phyloP scores from a whole-genome alignment of 1,140 invertebrate species.

The Portunus trituberculatus region DNA sequence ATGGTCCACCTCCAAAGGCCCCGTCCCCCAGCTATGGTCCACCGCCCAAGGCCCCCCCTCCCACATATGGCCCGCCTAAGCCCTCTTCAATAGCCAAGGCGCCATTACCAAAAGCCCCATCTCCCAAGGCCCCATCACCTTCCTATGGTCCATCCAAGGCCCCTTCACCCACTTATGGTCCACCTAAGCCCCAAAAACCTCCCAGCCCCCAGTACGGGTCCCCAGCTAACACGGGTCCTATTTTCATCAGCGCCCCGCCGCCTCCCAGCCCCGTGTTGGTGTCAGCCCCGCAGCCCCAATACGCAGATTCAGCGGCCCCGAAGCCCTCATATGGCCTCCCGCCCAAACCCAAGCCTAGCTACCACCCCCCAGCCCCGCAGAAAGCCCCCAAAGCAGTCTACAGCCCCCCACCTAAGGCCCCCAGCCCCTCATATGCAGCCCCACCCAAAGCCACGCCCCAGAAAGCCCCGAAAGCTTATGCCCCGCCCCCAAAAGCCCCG shows the following conservation, averaged over 20 bases:
- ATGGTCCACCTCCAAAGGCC: slow-evolving; percentile 68
- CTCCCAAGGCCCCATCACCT: slow-evolving; percentile 64
- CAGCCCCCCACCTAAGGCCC: slow-evolving; percentile 74
- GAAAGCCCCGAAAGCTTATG: slow-evolving; percentile 73
- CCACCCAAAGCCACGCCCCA: slow-evolving; percentile 59
- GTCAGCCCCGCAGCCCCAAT: slow-evolving; percentile 76
- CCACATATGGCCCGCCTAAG: slow-evolving; percentile 63
- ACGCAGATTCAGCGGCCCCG: slow-evolving; percentile 77
- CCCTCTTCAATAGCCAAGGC: slow-evolving; percentile 63
- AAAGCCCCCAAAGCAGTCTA: slow-evolving; percentile 65
- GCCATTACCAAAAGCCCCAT: slow-evolving; percentile 60
- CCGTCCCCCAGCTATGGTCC: slow-evolving; percentile 69
- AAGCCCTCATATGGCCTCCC: slow-evolving; percentile 54
- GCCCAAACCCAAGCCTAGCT: slow-evolving; percentile 70
- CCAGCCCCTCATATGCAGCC: slow-evolving; percentile 69
- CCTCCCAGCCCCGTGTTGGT: slow-evolving; percentile 79
- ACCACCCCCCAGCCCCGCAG: slow-evolving; percentile 72
- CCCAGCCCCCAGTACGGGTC: slow-evolving; percentile 61
- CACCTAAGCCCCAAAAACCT: slow-evolving; percentile 66
- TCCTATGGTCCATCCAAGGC: slow-evolving; percentile 72
- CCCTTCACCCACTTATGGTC: slow-evolving; percentile 64
- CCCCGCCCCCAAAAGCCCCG: slow-evolving; percentile 69
- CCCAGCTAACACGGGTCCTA: slow-evolving; percentile 73
- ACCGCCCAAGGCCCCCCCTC: slow-evolving; percentile 68
- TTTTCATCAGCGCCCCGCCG: slow-evolving; percentile 79